Evolutionary conservation across 2,113 vertebrate genomes (phyloP), one percentile per base, ranked within the genome.

Genomic region (Cynopterus brachyotis): DNA sequence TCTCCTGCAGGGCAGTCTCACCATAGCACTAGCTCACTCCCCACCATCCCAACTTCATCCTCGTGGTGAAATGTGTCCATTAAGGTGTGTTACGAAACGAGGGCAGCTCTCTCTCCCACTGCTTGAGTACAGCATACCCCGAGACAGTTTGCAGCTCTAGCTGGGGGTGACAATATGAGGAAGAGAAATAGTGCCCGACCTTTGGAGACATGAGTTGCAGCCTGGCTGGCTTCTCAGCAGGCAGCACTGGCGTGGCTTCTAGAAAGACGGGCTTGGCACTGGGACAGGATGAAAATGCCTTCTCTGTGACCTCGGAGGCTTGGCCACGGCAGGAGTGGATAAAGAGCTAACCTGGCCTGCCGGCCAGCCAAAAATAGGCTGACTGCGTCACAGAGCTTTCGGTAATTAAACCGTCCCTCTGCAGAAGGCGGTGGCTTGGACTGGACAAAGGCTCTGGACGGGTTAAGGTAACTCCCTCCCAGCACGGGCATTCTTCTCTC

Each of bases 331-430:
- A 45, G 60, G 40, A 76, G n/a, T 80, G 92, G 94, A 91, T 80
- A 78, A 78, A 60, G 88, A 86, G 59, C 70, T 91, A 35, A 88
- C 88, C 66, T 89, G 92, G 6, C 20, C 73, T 84, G 94, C 69
- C 73, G 80, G 94, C 69, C 76, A 80, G 95, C 50, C 42, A 85
- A 57, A 85, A 97, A 96, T 89, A 15, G 72, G 82, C 45, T 28
- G 2, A 26, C 66, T 64, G 57, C 35, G 0, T 66, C 89, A 66
- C 30, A 3, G 82, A 67, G 69, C 73, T 89, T 17, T 32, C 24
- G 16, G 8, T 62, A 64, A 37, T 37, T 50, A 92, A 67, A 93
- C 30, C 47, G 73, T 59, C 20, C 47, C 67, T 93, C 83, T 42
- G 42, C 40, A 66, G 80, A 93, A 85, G 64, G 64, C 95, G 1